Conservation (phyloP, 1,140 invertebrate genomes). For the Aplysia californica region DNA sequence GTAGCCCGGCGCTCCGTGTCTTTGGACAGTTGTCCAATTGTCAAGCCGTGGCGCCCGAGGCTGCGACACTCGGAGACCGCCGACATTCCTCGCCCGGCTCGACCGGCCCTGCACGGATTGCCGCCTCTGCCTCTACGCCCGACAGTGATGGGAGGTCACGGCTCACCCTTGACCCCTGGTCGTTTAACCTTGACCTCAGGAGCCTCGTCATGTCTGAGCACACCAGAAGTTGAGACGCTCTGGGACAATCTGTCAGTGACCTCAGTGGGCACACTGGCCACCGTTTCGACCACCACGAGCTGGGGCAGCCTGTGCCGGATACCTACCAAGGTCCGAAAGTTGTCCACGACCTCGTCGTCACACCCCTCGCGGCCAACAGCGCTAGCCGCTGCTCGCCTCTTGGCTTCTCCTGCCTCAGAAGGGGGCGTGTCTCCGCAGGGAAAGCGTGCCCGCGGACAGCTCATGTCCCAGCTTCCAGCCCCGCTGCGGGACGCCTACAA, state of each 20-base stretch:
- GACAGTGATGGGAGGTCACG: too few species aligned
- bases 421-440: too few species aligned
- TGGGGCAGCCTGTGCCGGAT: constrained; percentile 26
- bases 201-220: too few species aligned
- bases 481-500: constrained; percentile 32
- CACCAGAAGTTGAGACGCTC: too few species aligned
- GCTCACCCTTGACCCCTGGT: too few species aligned
- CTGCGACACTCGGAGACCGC: constrained; percentile 13
- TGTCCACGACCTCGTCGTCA: constrained; percentile 23
- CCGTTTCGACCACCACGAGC: constrained; percentile 18
- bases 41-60: neutral
- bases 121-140: neutral
- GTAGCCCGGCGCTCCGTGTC: constrained; percentile 7
- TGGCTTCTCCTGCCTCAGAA: too few species aligned
- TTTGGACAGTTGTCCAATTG: neutral
- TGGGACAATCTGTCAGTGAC: neutral
- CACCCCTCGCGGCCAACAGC: too few species aligned
- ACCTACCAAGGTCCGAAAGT: constrained; percentile 33
- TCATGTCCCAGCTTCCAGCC: neutral
- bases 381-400: too few species aligned
- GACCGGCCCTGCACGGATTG: neutral
- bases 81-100: neutral
- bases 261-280: constrained; percentile 10
- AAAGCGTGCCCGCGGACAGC: too few species aligned
- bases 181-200: too few species aligned